These are phyloP conservation scores for Globodera rostochiensis DNA, from an alignment of 1,140 invertebrate species.

Conservation along the genomic window DNA sequence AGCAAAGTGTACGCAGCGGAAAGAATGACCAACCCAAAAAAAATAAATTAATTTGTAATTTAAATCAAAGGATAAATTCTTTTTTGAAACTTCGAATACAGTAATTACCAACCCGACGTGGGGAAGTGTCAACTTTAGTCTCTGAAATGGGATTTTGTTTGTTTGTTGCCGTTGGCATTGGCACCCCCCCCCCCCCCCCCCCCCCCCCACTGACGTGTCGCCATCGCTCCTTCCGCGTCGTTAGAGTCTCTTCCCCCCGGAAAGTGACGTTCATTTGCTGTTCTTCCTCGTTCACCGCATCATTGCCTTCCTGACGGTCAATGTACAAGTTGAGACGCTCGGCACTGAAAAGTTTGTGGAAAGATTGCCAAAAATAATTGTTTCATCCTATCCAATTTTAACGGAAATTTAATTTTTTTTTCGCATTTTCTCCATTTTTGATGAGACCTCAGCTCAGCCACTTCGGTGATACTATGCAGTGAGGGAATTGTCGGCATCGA, in stretches of 20 bases:
- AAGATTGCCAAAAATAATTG: not conserved
- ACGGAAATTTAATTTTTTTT: no score
- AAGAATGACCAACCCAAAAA: constrained; percentile 53
- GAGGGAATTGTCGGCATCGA: constrained; percentile 22
- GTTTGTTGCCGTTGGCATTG: constrained; percentile 8
- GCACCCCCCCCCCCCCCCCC: constrained; percentile 29
- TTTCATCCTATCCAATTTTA: no score
- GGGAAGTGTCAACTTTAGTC: constrained; percentile 56
- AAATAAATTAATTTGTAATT: not conserved
- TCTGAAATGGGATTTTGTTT: constrained; percentile 43
- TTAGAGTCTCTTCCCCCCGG: constrained; percentile 43
- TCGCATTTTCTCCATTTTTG: not conserved
- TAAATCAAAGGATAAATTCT: no score
- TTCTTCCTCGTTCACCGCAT: constrained; percentile 12
- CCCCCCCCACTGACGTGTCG: constrained; percentile 39
- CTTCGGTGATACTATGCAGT: constrained; percentile 25
- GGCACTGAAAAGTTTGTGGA: constrained; percentile 40
- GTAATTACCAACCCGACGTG: constrained; percentile 59
- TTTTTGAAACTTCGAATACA: not conserved
- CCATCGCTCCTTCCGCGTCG: constrained; percentile 50
- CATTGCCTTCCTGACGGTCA: constrained; percentile 45
- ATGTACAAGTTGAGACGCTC: constrained; percentile 55
- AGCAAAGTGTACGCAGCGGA: constrained; percentile 61
- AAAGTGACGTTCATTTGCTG: constrained; percentile 41
- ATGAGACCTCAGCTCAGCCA: constrained; percentile 31